Evolutionary conservation across 2,888 invertebrate genomes (phyloP).

Genomic region (Chrysotoxum bicinctum): DNA sequence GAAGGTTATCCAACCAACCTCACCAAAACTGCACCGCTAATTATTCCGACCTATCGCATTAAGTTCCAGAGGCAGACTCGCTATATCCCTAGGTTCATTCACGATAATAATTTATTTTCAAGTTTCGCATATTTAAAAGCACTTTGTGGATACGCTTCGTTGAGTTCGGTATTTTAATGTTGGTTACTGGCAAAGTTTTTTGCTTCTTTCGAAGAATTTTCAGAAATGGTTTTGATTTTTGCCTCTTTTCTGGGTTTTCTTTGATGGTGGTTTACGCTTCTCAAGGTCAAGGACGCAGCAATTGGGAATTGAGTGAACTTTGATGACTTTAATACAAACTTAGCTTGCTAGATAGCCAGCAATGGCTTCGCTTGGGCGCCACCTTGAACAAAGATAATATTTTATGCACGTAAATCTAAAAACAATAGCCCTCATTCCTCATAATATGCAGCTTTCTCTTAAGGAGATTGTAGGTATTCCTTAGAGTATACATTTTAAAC

Average conservation of each 20-base stretch:
- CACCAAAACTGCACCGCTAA: conserved; percentile 43
- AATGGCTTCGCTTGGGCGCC: background rate
- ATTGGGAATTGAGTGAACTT: conserved; percentile 4
- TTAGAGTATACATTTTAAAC: too few relatives aligned
- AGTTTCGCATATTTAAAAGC: conserved; percentile 38
- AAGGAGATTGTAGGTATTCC: too few relatives aligned
- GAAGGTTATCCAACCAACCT: conserved; percentile 30
- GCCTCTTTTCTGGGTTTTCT: background rate
- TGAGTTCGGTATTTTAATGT: conserved; percentile 36
- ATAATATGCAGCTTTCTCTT: too few relatives aligned
- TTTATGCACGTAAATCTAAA: background rate
- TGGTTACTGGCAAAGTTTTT: conserved; percentile 22
- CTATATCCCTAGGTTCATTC: background rate
- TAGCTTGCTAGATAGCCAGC: background rate
- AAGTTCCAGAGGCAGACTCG: conserved; percentile 14
- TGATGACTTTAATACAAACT: background rate
- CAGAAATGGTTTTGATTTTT: background rate
- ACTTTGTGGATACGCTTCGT: conserved; percentile 47
- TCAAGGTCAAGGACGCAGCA: conserved; percentile 32
- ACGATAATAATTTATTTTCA: conserved; percentile 49
- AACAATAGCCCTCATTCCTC: too few relatives aligned
- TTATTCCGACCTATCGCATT: conserved; percentile 44
- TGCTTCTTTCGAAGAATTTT: conserved; percentile 12
- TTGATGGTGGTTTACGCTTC: background rate
- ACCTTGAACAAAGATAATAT: background rate